phyloP scores from a whole-genome alignment of 2,113 vertebrate genomes.

The Prochilodus magdalenae region DNA sequence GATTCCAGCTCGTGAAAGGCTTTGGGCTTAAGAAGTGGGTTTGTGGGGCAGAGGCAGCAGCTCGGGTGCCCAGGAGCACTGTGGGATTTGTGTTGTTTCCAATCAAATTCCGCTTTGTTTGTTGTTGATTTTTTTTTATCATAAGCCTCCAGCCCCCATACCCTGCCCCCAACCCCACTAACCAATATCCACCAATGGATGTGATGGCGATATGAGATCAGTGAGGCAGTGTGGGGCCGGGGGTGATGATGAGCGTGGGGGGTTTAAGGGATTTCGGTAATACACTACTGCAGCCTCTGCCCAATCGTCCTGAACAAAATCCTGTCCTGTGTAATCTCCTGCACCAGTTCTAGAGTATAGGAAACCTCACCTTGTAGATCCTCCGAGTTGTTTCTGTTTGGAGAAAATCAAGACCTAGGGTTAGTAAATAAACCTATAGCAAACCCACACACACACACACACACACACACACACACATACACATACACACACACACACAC shows the following conservation, averaged over 20 bases:
- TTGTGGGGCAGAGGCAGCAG: constrained; percentile 67
- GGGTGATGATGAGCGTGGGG: background rate
- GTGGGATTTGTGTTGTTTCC: constrained; percentile 75
- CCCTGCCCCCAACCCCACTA: background rate
- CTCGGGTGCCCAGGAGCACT: constrained; percentile 59
- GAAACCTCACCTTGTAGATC: no score
- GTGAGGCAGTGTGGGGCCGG: background rate
- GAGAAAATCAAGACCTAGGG: no score
- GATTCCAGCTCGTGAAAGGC: constrained; percentile 64
- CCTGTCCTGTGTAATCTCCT: background rate
- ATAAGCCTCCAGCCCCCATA: constrained; percentile 13
- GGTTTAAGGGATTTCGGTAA: constrained; percentile 11
- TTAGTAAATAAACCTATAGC: no score
- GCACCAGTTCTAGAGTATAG: background rate
- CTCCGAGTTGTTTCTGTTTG: no score
- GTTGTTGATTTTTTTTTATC: background rate
- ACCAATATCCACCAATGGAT: background rate
- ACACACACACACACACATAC: no score
- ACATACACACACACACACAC: no score
- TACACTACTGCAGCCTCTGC: background rate
- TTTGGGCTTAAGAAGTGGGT: constrained; percentile 80
- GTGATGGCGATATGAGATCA: background rate
- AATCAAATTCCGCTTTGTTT: constrained; percentile 61
- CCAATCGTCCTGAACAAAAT: background rate
- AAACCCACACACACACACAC: no score